Conservation (phyloP, 37 sponge, comb jelly and placozoan species). For the Oscarella lobularis region DNA sequence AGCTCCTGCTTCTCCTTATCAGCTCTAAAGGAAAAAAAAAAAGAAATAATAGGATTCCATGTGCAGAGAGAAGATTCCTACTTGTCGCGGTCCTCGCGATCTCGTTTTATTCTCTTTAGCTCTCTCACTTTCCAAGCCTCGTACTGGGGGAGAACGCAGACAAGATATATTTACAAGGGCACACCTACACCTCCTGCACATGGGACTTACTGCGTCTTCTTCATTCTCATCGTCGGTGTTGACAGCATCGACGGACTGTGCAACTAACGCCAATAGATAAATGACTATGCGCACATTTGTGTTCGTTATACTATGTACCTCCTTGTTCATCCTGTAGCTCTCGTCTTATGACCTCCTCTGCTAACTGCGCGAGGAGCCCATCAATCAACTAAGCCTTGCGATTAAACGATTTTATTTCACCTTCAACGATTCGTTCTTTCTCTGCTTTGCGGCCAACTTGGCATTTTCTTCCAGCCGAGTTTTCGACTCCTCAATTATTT, state of each 20-base stretch:
- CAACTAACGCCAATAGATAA: no score
- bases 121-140: slow-evolving; percentile 96
- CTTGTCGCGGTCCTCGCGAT: slow-evolving; percentile 83
- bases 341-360: slow-evolving; percentile 9
- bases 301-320: no score
- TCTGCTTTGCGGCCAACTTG: not conserved
- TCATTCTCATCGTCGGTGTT: slow-evolving; percentile 96
- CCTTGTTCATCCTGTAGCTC: slow-evolving; percentile 20
- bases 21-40: slow-evolving; percentile 27
- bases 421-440: not conserved
- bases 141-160: slow-evolving; percentile 23
- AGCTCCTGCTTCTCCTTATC: slow-evolving; percentile 74
- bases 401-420: not conserved
- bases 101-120: slow-evolving; percentile 86
- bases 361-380: not conserved
- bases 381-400: not conserved
- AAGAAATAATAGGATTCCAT: not conserved
- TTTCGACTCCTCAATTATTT: not conserved
- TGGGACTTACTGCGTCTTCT: slow-evolving; percentile 33
- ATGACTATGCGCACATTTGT: slow-evolving; percentile 2
- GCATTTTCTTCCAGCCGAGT: not conserved
- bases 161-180: not conserved
- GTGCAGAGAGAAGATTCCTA: slow-evolving; percentile 14
- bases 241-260: slow-evolving; percentile 19
- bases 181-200: slow-evolving; percentile 9